Percentiles rank a stretch among this genome's conserved stretches.
These are phyloP conservation scores for Orius laevigatus DNA, from an alignment of 1,140 invertebrate species.

Conservation along the genomic window DNA sequence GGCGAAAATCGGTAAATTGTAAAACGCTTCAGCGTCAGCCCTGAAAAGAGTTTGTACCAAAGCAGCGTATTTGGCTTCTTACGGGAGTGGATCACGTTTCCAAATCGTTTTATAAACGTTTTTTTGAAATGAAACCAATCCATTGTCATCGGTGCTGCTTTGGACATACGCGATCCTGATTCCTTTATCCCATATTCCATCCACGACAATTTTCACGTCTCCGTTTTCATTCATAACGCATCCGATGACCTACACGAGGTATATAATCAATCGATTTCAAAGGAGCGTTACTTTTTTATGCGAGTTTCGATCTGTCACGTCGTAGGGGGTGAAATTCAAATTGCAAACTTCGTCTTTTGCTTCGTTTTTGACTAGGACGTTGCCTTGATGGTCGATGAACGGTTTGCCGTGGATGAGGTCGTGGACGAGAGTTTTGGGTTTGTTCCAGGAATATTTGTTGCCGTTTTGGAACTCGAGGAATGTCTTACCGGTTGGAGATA, in stretches of 20 bases:
- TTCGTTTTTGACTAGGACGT: constrained; percentile 95
- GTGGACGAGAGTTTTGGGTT: constrained; percentile 95
- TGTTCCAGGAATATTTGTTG: constrained; percentile 84
- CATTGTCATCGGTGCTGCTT: no score
- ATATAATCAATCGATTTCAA: constrained; percentile 72
- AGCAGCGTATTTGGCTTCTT: background rate
- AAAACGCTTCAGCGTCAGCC: background rate
- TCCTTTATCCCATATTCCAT: constrained; percentile 86
- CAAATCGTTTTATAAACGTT: background rate
- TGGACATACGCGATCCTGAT: no score
- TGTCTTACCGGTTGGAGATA: constrained; percentile 75
- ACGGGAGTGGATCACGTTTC: background rate
- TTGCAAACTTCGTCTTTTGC: no score
- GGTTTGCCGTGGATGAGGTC: constrained; percentile 98
- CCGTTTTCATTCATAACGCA: constrained; percentile 43
- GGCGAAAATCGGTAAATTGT: constrained; percentile 77
- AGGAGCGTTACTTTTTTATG: constrained; percentile 76
- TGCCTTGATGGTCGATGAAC: constrained; percentile 97
- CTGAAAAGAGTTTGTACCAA: no score
- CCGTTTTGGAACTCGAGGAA: constrained; percentile 63
- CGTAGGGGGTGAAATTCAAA: no score
- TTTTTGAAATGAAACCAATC: background rate
- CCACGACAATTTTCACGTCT: constrained; percentile 56
- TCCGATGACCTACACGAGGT: constrained; percentile 44
- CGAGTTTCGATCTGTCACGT: constrained; percentile 69